Conservation (phyloP, 2,888 invertebrate species). For the Hydrotaea cyrtoneurina region DNA sequence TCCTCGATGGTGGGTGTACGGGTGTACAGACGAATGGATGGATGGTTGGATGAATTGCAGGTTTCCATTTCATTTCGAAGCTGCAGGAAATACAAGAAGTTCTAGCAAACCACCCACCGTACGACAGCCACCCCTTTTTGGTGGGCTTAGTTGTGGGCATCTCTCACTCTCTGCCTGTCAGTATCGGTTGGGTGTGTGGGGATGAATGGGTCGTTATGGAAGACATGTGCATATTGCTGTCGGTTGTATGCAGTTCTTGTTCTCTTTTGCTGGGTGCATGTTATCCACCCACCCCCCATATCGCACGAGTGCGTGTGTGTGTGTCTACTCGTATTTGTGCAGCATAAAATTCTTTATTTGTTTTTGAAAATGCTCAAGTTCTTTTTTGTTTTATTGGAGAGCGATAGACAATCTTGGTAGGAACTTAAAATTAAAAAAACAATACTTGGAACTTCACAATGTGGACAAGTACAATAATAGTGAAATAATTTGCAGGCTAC, state of each 20-base stretch:
- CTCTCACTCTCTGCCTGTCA: neutral
- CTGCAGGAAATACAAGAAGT: constrained; percentile 27
- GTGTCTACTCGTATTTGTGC: neutral
- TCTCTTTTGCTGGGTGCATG: constrained; percentile 1
- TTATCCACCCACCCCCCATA: constrained; percentile 54
- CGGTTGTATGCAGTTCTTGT: constrained; percentile 42
- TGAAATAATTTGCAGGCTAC: neutral
- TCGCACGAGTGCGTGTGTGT: constrained; percentile 9
- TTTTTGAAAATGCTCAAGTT: neutral
- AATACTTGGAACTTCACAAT: too few species aligned
- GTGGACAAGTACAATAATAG: neutral
- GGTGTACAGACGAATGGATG: neutral
- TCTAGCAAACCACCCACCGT: neutral
- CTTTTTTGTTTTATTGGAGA: too few species aligned
- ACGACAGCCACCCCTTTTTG: constrained; percentile 56
- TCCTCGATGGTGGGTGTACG: neutral
- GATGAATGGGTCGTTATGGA: constrained; percentile 2
- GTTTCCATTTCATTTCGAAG: constrained; percentile 61
- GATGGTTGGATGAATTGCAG: constrained; percentile 38
- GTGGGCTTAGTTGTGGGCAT: constrained; percentile 46
- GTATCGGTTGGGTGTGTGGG: neutral
- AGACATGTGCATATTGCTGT: constrained; percentile 10
- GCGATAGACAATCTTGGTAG: constrained; percentile 45
- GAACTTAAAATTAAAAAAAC: neutral
- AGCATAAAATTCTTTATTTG: neutral